A percentile compares a stretch with the other conserved stretches of the same genome.
Conservation (phyloP, 2,113 vertebrate species). For the Vulpes lagopus region DNA sequence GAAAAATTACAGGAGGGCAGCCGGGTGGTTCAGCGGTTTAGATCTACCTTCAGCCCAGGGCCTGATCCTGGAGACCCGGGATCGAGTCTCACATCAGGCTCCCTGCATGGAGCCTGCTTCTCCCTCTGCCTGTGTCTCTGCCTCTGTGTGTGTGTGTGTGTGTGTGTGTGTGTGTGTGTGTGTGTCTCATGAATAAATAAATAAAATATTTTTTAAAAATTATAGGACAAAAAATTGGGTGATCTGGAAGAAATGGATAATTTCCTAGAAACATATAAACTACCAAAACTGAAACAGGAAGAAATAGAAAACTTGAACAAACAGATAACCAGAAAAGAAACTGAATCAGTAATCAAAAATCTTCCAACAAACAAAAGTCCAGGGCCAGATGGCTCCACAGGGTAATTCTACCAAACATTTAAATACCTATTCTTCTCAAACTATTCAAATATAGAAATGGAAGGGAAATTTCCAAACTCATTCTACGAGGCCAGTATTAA, state of each 20-base stretch:
- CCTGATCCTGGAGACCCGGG: no score
- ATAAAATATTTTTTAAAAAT: background rate
- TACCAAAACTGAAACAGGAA: background rate
- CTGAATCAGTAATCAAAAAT: background rate
- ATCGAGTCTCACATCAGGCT: no score
- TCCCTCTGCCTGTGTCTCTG: no score
- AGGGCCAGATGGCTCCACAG: background rate
- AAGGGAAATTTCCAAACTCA: background rate
- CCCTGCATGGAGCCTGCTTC: no score
- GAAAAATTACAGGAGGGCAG: background rate
- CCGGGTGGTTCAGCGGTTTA: no score
- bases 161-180: no score
- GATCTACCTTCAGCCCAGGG: no score
- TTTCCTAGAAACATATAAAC: background rate
- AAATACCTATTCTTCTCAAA: background rate
- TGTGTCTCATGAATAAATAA: no score
- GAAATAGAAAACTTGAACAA: background rate
- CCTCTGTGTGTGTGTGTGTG: no score
- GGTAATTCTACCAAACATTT: background rate
- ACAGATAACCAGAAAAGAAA: background rate
- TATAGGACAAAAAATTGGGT: background rate
- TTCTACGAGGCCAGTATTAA: background rate
- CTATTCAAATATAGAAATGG: background rate
- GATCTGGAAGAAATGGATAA: background rate
- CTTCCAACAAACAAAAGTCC: background rate